A percentile compares a stretch with the other conserved stretches of the same genome.
Conservation (phyloP, 2,888 invertebrate species). For the Stenoptilia bipunctidactyla region DNA sequence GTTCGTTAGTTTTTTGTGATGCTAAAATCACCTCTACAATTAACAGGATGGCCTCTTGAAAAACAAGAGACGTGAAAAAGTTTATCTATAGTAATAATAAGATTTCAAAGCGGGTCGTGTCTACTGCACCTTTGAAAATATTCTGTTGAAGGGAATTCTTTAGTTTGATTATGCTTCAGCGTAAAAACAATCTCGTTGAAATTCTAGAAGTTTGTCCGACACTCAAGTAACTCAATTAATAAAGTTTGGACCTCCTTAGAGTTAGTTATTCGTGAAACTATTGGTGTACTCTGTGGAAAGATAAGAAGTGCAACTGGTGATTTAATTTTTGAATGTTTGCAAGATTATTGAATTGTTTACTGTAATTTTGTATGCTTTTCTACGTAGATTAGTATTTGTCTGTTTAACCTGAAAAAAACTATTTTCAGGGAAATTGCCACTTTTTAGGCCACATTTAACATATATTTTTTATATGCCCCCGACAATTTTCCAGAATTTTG, state of each 20-base stretch:
- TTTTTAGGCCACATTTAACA: too few relatives aligned
- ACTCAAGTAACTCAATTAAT: conserved; percentile 49
- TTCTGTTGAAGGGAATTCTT: conserved; percentile 25
- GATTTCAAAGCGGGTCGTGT: conserved; percentile 17
- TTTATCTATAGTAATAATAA: conserved; percentile 23
- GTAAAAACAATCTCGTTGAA: conserved; percentile 49
- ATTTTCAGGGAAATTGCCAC: too few relatives aligned
- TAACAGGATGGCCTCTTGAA: conserved; percentile 17
- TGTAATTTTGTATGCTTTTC: too few relatives aligned
- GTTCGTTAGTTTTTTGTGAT: background rate
- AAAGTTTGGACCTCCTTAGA: conserved; percentile 25
- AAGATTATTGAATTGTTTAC: too few relatives aligned
- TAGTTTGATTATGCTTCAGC: conserved; percentile 41
- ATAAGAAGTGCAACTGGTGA: background rate
- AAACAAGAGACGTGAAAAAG: conserved; percentile 22
- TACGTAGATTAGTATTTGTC: too few relatives aligned
- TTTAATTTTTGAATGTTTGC: background rate
- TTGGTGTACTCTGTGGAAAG: background rate
- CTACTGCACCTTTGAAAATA: conserved; percentile 31
- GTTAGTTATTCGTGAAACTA: conserved; percentile 1
- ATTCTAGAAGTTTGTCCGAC: conserved; percentile 33
- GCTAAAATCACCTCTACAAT: conserved; percentile 19
- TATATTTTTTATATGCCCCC: too few relatives aligned
- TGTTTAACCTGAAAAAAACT: too few relatives aligned
- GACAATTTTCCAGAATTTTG: too few relatives aligned